Base-by-base conservation (phyloP, 2,113 vertebrate genomes). In the Crypturellus undulatus region DNA sequence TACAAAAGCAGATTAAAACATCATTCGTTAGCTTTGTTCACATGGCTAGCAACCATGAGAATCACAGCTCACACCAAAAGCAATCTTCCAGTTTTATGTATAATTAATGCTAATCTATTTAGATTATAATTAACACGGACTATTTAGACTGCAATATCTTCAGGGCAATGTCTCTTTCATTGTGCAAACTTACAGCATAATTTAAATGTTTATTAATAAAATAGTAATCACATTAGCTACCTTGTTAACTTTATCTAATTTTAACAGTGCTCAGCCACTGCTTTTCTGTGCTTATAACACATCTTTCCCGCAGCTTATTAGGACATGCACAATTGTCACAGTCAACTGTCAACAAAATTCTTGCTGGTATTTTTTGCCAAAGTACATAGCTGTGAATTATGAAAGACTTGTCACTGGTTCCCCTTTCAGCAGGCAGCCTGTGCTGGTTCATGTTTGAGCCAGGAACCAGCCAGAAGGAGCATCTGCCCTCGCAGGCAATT, bases 191-290 rank as follows among this genome's bases (percentile, higher is more conserved):
- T 79, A 60, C 17, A 85, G 17, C 17, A 52, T 83, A 80, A 79
- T 71, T 91, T 73, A 83, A 90, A 83, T 73, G 36, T 90, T 93
- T 83, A 75, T 83, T 85, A 80, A 86, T 88, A 80, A 83, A 94
- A 80, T 12, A 83, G 8, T 56, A 90, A 84, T 80, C 51, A 60
- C 28, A 49, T 83, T 77, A 83, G 6, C 60, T 87, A 73, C 68
- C 56, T 93, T 78, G 60, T 40, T 70, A 79, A 59, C 79, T 94
- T 89, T 84, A 30, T 73, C 49, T 92, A 40, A 91, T 78, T 94
- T 92, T 85, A 90, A 88, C 3, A 4, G 17, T 30, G 42, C 14
- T 67, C 32, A 80, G 38, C 12, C 58, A 84, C 81, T 13, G 49
- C 14, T 82, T n/a, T 72, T 42, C 45, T 75, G 45, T 60, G 68